A percentile compares a stretch with the other conserved stretches of the same genome.
Evolutionary conservation across 2,113 vertebrate genomes (phyloP).

Genomic region (Coptodon rendalli): DNA sequence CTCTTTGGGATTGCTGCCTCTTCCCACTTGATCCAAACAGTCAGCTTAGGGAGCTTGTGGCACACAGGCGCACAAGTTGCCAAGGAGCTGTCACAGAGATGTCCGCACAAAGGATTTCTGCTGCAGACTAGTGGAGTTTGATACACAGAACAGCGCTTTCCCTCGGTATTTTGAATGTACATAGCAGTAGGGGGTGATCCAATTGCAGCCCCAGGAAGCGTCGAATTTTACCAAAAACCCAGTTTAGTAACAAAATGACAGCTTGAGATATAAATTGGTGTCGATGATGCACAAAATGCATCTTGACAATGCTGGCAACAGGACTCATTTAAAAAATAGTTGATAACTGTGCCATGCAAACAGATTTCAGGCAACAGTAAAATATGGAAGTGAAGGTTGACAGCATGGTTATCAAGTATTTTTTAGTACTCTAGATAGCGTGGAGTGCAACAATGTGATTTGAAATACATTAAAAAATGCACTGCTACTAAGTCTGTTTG

Average conservation of each 20-base stretch:
- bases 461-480: neutral
- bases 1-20: constrained; percentile 68
- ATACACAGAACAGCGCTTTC: constrained; percentile 51
- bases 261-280: constrained; percentile 30
- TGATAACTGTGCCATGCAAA: constrained; percentile 6
- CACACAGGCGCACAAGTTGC: constrained; percentile 62
- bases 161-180: constrained; percentile 59
- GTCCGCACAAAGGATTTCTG: constrained; percentile 64
- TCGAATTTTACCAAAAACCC: constrained; percentile 11
- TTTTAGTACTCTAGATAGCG: neutral
- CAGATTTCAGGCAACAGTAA: constrained; percentile 6
- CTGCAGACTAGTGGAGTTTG: constrained; percentile 58
- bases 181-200: constrained; percentile 45
- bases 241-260: constrained; percentile 49
- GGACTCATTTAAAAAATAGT: neutral
- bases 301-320: constrained; percentile 24
- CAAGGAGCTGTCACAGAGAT: constrained; percentile 68
- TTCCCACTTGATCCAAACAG: constrained; percentile 69
- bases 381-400: neutral
- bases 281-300: constrained; percentile 4
- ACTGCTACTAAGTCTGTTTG: neutral
- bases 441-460: neutral
- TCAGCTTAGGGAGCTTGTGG: constrained; percentile 66
- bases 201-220: constrained; percentile 38
- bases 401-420: constrained; percentile 4